Conservation (phyloP, 2,888 invertebrate species). For the Eledone cirrhosa region DNA sequence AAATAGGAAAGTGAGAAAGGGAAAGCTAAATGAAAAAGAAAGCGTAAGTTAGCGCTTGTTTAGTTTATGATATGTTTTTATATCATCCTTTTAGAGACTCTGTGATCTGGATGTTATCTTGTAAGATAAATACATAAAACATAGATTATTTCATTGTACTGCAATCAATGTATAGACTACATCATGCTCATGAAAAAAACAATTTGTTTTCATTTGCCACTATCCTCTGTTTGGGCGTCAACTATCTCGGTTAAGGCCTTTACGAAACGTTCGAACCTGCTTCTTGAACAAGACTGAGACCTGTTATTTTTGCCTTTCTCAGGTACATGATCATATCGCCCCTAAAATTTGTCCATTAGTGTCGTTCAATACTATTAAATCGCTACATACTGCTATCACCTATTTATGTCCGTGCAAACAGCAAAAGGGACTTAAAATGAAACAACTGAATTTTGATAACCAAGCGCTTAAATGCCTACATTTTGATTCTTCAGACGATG, state of each 20-base stretch:
- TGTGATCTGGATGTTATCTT: too few species aligned
- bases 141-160: too few species aligned
- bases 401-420: not conserved
- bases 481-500: slow-evolving; percentile 70
- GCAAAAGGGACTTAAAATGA: slow-evolving; percentile 45
- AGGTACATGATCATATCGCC: not conserved
- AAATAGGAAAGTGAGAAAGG: too few species aligned
- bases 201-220: too few species aligned
- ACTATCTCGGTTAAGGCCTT: not conserved
- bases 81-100: too few species aligned
- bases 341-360: not conserved
- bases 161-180: too few species aligned
- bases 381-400: not conserved
- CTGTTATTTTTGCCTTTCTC: not conserved
- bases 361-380: not conserved
- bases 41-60: too few species aligned
- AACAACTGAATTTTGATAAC: slow-evolving; percentile 67
- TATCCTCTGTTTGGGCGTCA: slow-evolving; percentile 12
- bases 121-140: too few species aligned
- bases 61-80: too few species aligned
- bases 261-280: too few species aligned
- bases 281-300: not conserved
- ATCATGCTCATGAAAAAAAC: too few species aligned
- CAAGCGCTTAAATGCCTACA: slow-evolving; percentile 68
- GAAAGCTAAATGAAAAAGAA: too few species aligned